Conservation (phyloP, 2,888 invertebrate species). For the Noctua janthe region DNA sequence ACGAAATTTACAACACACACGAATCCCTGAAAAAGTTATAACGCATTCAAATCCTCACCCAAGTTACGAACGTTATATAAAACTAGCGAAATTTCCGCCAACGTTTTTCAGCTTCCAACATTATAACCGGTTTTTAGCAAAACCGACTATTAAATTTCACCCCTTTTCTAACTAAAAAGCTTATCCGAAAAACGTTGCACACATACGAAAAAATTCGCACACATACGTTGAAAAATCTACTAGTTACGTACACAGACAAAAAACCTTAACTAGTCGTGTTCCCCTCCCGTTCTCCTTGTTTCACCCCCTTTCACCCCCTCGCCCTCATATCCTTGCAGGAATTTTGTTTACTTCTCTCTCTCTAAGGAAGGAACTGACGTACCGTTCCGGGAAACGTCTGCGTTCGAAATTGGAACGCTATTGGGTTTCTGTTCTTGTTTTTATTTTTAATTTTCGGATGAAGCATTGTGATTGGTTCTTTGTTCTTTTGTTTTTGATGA, state of each 20-base stretch:
- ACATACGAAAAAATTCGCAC: conserved; percentile 68
- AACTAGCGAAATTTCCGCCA: conserved; percentile 59
- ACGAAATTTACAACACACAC: conserved; percentile 37
- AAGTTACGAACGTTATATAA: conserved; percentile 59
- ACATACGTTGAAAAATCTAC: conserved; percentile 59
- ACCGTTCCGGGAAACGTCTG: conserved; percentile 78
- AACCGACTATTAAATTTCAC: conserved; percentile 78
- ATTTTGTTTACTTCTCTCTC: conserved; percentile 90
- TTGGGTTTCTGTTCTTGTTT: conserved; percentile 78
- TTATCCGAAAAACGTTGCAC: conserved; percentile 78
- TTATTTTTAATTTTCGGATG: conserved; percentile 48
- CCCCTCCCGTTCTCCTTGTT: conserved; percentile 53
- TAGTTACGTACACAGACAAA: conserved; percentile 84
- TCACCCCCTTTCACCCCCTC: conserved; percentile 58
- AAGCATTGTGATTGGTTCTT: conserved; percentile 43
- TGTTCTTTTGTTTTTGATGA: conserved; percentile 36
- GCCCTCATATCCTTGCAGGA: conserved; percentile 89
- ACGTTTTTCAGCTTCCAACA: conserved; percentile 68
- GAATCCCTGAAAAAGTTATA: conserved; percentile 49
- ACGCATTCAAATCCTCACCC: conserved; percentile 57
- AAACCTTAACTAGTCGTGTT: conserved; percentile 85
- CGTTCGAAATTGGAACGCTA: conserved; percentile 84
- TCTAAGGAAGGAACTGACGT: conserved; percentile 83
- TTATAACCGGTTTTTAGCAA: conserved; percentile 72
- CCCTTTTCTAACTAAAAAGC: conserved; percentile 80